Evolutionary conservation across 2,888 invertebrate species (phyloP).

Genomic region (Subacronicta megacephala): DNA sequence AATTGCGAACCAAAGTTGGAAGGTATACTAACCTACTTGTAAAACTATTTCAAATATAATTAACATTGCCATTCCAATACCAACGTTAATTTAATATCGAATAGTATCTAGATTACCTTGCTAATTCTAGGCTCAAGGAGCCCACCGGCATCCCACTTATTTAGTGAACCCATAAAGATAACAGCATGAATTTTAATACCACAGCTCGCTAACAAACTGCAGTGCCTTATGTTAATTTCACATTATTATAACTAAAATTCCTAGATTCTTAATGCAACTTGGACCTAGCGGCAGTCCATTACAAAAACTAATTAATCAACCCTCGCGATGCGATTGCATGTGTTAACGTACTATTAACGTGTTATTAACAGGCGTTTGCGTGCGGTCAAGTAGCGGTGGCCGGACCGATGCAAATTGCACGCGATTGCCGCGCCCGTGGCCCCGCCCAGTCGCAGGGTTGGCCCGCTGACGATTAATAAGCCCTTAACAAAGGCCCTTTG

Average conservation of each 20-base stretch:
- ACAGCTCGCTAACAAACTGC: constrained; percentile 7
- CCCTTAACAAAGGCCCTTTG: constrained; percentile 48
- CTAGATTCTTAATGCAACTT: constrained; percentile 27
- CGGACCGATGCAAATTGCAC: constrained; percentile 60
- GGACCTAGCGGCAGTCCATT: constrained; percentile 36
- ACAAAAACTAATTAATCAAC: constrained; percentile 53
- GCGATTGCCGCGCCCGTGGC: constrained; percentile 55
- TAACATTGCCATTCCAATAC: neutral
- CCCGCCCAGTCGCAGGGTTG: constrained; percentile 57
- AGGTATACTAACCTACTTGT: neutral
- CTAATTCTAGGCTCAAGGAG: constrained; percentile 9
- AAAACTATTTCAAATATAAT: neutral
- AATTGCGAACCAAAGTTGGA: too few species aligned
- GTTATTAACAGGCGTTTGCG: constrained; percentile 54
- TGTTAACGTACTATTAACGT: constrained; percentile 60
- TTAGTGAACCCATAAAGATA: constrained; percentile 26
- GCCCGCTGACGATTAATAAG: constrained; percentile 52
- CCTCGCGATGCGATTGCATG: constrained; percentile 59
- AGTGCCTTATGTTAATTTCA: constrained; percentile 13
- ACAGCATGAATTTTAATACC: constrained; percentile 30
- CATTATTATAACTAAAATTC: constrained; percentile 41
- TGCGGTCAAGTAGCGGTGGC: constrained; percentile 56
- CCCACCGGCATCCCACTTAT: constrained; percentile 8
- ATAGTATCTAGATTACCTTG: constrained; percentile 16
- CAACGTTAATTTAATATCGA: neutral